Conservation (phyloP, 37 sponge, comb jelly and placozoan genomes). For the Beroe ovata region DNA sequence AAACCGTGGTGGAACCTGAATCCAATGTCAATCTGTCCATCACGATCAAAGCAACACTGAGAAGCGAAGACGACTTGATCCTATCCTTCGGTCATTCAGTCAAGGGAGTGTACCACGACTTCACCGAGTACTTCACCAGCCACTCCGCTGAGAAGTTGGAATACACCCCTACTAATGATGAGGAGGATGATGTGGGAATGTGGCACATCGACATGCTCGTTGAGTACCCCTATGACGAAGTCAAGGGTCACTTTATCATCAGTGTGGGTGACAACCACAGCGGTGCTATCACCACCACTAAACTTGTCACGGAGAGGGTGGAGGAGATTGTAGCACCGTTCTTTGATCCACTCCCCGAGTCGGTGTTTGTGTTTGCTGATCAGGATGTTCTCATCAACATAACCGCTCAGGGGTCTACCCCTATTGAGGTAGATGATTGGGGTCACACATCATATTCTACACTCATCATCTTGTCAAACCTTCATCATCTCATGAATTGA, state of each 20-base stretch:
- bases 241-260: background rate
- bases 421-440: background rate
- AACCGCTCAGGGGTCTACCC: background rate
- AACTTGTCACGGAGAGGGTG: background rate
- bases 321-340: background rate
- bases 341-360: constrained; percentile 14
- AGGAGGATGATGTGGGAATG: background rate
- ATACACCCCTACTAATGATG: background rate
- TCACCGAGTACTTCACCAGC: background rate
- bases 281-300: background rate
- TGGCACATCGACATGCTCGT: background rate
- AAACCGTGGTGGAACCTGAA: background rate
- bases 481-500: too few species aligned
- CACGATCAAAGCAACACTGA: background rate
- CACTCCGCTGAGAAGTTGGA: background rate
- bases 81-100: background rate
- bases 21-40: background rate
- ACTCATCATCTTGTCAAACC: too few species aligned
- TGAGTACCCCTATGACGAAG: background rate
- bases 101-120: background rate
- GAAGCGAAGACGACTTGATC: background rate
- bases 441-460: too few species aligned
- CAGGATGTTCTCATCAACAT: background rate
- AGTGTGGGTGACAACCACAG: background rate
- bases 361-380: background rate